phyloP scores from a whole-genome alignment of 1,140 invertebrate genomes.

The Ceratoteleas bidentatus region DNA sequence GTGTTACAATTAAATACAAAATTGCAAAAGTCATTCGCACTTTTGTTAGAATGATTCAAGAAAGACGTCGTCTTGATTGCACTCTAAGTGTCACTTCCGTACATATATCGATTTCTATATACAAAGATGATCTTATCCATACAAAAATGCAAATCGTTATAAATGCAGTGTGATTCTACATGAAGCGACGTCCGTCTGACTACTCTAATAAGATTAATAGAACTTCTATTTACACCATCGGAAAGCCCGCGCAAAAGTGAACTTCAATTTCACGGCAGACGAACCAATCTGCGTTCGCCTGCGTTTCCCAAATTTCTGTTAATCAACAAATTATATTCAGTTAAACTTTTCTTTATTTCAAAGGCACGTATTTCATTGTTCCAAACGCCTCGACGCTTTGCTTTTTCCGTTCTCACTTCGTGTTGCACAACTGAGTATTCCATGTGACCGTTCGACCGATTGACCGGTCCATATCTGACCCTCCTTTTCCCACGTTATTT shows the following conservation, averaged over 20 bases:
- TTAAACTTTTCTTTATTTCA: conserved; percentile 1
- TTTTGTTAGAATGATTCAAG: conserved; percentile 27
- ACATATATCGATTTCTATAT: conserved; percentile 56
- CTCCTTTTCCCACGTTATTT: not conserved
- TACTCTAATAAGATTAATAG: conserved; percentile 34
- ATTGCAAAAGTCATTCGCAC: conserved; percentile 22
- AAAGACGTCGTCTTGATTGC: conserved; percentile 37
- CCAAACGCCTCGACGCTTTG: conserved; percentile 23
- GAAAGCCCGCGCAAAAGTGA: conserved; percentile 21
- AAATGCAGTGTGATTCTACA: conserved; percentile 27
- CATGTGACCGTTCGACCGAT: not conserved
- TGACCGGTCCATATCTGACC: not conserved
- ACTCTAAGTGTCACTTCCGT: conserved; percentile 67
- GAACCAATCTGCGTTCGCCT: not conserved
- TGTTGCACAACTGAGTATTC: not conserved
- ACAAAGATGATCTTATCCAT: conserved; percentile 38
- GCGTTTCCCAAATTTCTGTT: conserved; percentile 3
- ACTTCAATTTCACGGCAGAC: no score
- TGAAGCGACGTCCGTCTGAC: conserved; percentile 30
- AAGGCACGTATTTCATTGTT: conserved; percentile 42
- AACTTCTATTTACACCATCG: conserved; percentile 43
- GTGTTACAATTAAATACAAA: conserved; percentile 52
- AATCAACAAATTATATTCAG: conserved; percentile 4
- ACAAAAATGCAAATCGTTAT: conserved; percentile 46
- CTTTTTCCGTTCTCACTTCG: not conserved